Base-by-base conservation (phyloP, 2,888 invertebrate genomes). In the Brassicogethes aeneus region DNA sequence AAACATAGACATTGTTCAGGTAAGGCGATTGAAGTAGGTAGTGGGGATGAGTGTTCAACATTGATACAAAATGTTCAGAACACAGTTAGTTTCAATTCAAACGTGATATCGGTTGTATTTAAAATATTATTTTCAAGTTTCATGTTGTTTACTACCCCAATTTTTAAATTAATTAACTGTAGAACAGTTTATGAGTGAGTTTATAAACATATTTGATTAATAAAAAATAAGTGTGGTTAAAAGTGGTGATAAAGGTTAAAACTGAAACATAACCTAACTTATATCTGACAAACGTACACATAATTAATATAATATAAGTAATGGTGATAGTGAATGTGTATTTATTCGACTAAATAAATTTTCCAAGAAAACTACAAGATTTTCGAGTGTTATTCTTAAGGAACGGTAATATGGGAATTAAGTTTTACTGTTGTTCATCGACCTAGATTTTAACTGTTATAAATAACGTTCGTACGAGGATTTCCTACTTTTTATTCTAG, bases 361-460 rank as follows among this genome's bases (percentile, higher is more conserved):
- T n/a, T n/a, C n/a, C n/a, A n/a, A n/a, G n/a, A n/a, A n/a, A n/a
- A n/a, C n/a, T n/a, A n/a, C n/a, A n/a, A n/a, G n/a, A n/a, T n/a
- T n/a, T n/a, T n/a, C n/a, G n/a, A n/a, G n/a, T n/a, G n/a, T n/a
- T n/a, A n/a, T n/a, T n/a, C n/a, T n/a, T n/a, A n/a, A n/a, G 23
- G 14, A 32, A 32, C 32, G 32, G 32, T 8, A 32, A 3, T 32
- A 12, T 5, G 32, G 5, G 32, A 32, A 32, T 43, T 37, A 44
- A 50, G 42, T 54, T n/a, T 54, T 50, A 53, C 53, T 50, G 53
- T 53, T 55, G 45, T 48, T 50, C 39, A 34, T 40, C 56, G 57
- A 57, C 57, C 57, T 55, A 57, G 52, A 53, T 57, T 54, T 44
- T 34, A 47, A 52, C 54, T 52, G 50, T 52, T 52, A 45, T 47